Conservation (phyloP, 2,888 invertebrate species). For the Glaucopsyche alexis region DNA sequence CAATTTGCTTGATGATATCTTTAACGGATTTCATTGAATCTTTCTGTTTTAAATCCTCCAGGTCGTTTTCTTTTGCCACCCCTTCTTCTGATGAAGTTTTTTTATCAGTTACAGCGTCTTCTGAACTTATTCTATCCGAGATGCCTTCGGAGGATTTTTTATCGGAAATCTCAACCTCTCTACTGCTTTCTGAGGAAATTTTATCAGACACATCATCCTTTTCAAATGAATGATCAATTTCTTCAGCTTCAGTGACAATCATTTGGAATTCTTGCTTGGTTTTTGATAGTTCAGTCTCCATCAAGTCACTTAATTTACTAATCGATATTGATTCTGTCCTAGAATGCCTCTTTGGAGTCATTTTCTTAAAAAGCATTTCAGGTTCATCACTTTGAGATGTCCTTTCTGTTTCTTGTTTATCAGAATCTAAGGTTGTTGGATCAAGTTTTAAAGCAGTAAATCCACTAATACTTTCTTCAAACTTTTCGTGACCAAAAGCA, state of each 20-base stretch:
- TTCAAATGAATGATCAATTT: constrained; percentile 66
- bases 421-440: constrained; percentile 53
- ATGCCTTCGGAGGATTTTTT: constrained; percentile 75
- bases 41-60: constrained; percentile 48
- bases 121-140: constrained; percentile 74
- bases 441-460: constrained; percentile 69
- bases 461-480: constrained; percentile 68
- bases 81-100: constrained; percentile 75
- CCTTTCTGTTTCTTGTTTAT: constrained; percentile 62
- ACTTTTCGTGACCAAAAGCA: constrained; percentile 74
- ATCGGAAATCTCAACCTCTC: constrained; percentile 75
- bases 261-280: constrained; percentile 71
- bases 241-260: constrained; percentile 74
- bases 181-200: constrained; percentile 76
- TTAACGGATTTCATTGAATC: constrained; percentile 44
- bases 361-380: constrained; percentile 68
- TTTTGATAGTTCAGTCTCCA: constrained; percentile 54
- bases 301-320: constrained; percentile 65
- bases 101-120: constrained; percentile 76
- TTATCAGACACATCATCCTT: constrained; percentile 73
- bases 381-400: constrained; percentile 52
- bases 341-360: constrained; percentile 71
- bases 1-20: constrained; percentile 43
- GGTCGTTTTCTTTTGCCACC: constrained; percentile 49
- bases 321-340: constrained; percentile 73